Percentiles rank a stretch among this genome's conserved stretches.
These are phyloP conservation scores for Torymus aiolomorphi DNA, from an alignment of 2,888 invertebrate genomes.

Conservation along the genomic window DNA sequence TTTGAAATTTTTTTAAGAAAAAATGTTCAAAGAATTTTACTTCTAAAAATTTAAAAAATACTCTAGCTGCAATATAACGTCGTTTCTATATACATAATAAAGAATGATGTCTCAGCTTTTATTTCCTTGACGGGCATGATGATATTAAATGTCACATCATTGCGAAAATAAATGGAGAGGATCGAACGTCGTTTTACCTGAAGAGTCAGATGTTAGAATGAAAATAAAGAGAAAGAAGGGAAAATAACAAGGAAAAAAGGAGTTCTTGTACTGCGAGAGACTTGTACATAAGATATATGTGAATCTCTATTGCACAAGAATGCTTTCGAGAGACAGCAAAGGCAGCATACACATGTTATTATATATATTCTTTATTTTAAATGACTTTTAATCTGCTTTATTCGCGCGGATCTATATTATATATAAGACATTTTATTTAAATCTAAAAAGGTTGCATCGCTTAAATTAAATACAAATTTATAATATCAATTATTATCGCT, in stretches of 20 bases:
- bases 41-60: slow-evolving; percentile 46
- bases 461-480: slow-evolving; percentile 58
- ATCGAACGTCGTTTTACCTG: slow-evolving; percentile 41
- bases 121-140: slow-evolving; percentile 36
- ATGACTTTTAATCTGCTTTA: slow-evolving; percentile 53
- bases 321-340: slow-evolving; percentile 48
- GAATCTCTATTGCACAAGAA: slow-evolving; percentile 57
- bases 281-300: slow-evolving; percentile 57
- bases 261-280: slow-evolving; percentile 54
- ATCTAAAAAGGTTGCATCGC: slow-evolving; percentile 57
- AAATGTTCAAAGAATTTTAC: slow-evolving; percentile 41
- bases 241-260: slow-evolving; percentile 37
- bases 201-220: slow-evolving; percentile 39
- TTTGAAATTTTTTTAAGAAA: slow-evolving; percentile 28
- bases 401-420: slow-evolving; percentile 57
- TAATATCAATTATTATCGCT: slow-evolving; percentile 56
- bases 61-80: slow-evolving; percentile 51
- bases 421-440: slow-evolving; percentile 56
- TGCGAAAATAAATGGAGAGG: slow-evolving; percentile 38
- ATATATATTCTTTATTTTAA: slow-evolving; percentile 58
- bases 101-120: slow-evolving; percentile 43
- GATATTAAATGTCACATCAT: slow-evolving; percentile 35
- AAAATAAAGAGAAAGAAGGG: slow-evolving; percentile 37
- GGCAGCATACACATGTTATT: slow-evolving; percentile 56
- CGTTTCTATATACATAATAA: slow-evolving; percentile 41